phyloP scores from a whole-genome alignment of 2,888 invertebrate species.

The Macroteleia sp. region DNA sequence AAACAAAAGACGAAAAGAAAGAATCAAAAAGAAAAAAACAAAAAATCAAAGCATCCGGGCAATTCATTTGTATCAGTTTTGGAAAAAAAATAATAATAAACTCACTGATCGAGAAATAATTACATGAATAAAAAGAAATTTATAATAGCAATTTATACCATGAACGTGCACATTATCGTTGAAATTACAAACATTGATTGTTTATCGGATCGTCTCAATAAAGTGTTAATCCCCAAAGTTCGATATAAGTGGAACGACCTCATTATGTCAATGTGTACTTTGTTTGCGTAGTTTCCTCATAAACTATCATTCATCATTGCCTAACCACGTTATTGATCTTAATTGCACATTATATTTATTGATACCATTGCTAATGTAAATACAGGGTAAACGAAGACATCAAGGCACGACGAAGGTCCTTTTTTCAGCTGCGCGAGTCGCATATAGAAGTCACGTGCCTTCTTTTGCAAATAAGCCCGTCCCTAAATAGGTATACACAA shows the following conservation, averaged over 20 bases:
- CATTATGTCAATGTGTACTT: slow-evolving; percentile 20
- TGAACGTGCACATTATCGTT: too few species aligned
- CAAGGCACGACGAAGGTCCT: slow-evolving; percentile 57
- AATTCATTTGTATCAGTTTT: too few species aligned
- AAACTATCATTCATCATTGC: slow-evolving; percentile 51
- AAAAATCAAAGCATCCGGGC: too few species aligned
- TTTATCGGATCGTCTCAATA: too few species aligned
- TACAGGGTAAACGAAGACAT: slow-evolving; percentile 14
- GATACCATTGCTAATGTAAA: slow-evolving; percentile 64
- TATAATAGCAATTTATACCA: too few species aligned
- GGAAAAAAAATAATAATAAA: too few species aligned
- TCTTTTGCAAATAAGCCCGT: slow-evolving; percentile 70
- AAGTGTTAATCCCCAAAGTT: slow-evolving; percentile 5
- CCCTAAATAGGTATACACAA: slow-evolving; percentile 68
- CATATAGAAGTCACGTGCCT: slow-evolving; percentile 74
- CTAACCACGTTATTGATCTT: slow-evolving; percentile 34
- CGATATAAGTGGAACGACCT: slow-evolving; percentile 2
- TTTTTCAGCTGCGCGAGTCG: slow-evolving; percentile 72
- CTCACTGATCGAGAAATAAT: too few species aligned
- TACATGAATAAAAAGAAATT: too few species aligned
- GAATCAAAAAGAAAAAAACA: too few species aligned
- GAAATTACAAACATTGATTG: too few species aligned
- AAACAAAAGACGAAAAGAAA: too few species aligned
- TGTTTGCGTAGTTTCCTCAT: slow-evolving; percentile 18
- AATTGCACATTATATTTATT: slow-evolving; percentile 58